These are phyloP conservation scores for Furnarius figulus DNA, from an alignment of 2,113 vertebrate species.

Conservation along the genomic window DNA sequence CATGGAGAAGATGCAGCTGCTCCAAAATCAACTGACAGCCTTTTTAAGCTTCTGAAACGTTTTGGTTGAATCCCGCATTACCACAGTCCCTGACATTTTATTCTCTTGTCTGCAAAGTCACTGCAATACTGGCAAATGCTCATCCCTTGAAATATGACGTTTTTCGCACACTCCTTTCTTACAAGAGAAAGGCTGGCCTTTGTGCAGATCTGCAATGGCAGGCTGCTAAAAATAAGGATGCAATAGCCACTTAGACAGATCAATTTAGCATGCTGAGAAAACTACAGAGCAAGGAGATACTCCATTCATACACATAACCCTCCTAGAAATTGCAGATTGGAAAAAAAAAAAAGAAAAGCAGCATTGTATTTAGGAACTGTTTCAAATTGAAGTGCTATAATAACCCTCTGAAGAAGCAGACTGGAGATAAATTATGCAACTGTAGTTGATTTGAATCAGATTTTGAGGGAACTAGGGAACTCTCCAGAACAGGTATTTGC, in stretches of 20 bases:
- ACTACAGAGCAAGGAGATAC: not conserved
- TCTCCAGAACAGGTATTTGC: conserved; percentile 42
- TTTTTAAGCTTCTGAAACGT: not conserved
- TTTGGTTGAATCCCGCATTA: not conserved
- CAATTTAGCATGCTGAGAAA: conserved; percentile 1
- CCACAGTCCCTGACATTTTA: not conserved
- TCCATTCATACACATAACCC: not conserved
- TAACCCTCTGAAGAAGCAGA: not conserved
- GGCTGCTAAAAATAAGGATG: conserved; percentile 39
- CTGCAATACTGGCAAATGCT: not conserved
- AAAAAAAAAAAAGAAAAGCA: not conserved
- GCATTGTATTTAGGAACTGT: not conserved
- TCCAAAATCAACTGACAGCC: not conserved
- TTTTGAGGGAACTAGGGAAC: conserved; percentile 13
- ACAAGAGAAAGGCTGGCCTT: conserved; percentile 9
- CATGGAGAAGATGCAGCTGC: not conserved
- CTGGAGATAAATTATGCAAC: conserved; percentile 55
- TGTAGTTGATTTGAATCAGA: conserved; percentile 32
- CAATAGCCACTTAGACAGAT: conserved; percentile 12
- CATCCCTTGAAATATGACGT: not conserved
- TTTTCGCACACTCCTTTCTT: not conserved
- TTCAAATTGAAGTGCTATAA: conserved; percentile 19
- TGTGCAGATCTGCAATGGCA: not conserved
- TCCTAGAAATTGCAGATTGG: not conserved
- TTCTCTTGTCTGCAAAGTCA: not conserved